Base-by-base conservation (phyloP, 2,797 vertebrate genomes). In the Poeciliopsis gracilis region DNA sequence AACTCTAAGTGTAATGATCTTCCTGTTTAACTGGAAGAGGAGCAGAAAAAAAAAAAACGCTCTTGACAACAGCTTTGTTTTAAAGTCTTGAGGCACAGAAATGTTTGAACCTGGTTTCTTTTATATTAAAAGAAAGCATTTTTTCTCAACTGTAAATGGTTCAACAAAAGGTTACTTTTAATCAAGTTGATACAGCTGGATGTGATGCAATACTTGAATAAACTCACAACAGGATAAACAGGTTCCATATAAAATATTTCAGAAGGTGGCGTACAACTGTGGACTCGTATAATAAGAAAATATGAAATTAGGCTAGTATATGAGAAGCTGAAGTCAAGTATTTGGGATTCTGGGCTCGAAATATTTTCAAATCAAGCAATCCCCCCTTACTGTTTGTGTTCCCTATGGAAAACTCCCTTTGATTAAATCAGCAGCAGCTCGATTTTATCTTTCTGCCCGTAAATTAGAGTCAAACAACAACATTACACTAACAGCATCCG, bases 391-490 rank as follows among this genome's bases (percentile, higher is more conserved):
- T 12, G 15, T 5, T 0, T 13, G 13, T 12, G 25, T 77, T 73
- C 70, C 82, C 78, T 13, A 0, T 33, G 5, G 84, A 84, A 30
- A 78, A 43, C 23, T 12, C 30, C 11, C 2, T 10, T 0, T 69
- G 73, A 84, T 86, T 43, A 76, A 85, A 85, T 79, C 83, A 76
- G 78, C 71, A 1, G 66, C 70, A 43, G 13, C 67, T 53, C 1
- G 77, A 80, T 89, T 77, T 74, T 3, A 89, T 86, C 69, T 15
- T 12, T 69, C 55, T 8, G 33, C 36, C 15, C 4, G 46, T 76
- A 81, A 87, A 86, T 86, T 70, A 82, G 81, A 75, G 36, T 81
- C 63, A 76, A 83, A 86, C 78, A 77, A 76, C 69, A 82, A 67
- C 61, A 77, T 84, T 72, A 84, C 63, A 74, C 16, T 6, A 70